Base-by-base conservation (phyloP, 2,113 vertebrate genomes). In the Lampris incognitus region DNA sequence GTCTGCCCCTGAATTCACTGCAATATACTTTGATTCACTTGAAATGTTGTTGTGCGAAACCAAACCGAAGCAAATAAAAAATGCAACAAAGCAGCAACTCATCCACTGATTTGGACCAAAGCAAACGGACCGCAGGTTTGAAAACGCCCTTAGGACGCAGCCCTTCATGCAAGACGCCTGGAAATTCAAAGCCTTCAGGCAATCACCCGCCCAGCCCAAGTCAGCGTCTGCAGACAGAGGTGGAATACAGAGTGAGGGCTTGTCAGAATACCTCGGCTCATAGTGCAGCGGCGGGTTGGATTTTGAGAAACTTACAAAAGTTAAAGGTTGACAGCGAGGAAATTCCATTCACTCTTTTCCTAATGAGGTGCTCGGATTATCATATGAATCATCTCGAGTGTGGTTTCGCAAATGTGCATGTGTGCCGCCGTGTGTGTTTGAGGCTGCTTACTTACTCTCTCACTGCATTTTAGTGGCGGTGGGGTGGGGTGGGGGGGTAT, bases 161-260 rank as follows among this genome's bases (percentile, higher is more conserved):
- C 24, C 76, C 79, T 81, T 79, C 74, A 79, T 89, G 78, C 78
- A 66, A 81, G 66, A 58, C 60, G 66, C 66, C 82, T 83, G 84
- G 84, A 82, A 91, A 87, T 79, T 78, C 76, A 78, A 79, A 90
- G 87, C 83, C 82, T 88, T 89, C 80, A 82, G 81, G 85, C 91
- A 88, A 88, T 89, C 88, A 87, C 74, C 72, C 74, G 74, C 61
- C 75, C 79, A 69, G 72, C 74, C 78, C 65, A 75, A 86, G 83
- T 85, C 86, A 86, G 82, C 86, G 84, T 76, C 78, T 71, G 75
- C 75, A 69, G 79, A 87, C 83, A 71, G 72, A 70, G 70, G 72
- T 13, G 55, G 89, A 88, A 89, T 87, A 88, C 88, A 86, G 84
- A 92, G 76, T 50, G 74, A 74, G 69, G 54, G 64, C 55, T 79